A percentile compares a stretch with the other conserved stretches of the same genome.
phyloP scores from a whole-genome alignment of 2,797 vertebrate species.

The Tenualosa ilisha region DNA sequence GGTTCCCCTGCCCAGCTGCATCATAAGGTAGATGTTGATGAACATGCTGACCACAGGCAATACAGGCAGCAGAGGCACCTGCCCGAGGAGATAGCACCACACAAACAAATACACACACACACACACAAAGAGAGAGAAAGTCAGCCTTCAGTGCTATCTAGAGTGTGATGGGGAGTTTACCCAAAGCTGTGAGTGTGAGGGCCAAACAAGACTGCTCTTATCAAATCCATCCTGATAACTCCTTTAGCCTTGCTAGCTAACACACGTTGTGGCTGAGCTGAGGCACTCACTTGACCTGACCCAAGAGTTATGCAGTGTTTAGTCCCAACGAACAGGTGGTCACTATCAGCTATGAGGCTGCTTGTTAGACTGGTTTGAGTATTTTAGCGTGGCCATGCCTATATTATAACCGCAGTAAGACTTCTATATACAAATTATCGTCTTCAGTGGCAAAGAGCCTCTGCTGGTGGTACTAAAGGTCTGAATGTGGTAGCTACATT shows the following conservation, averaged over 20 bases:
- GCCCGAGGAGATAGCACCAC: slow-evolving; percentile 31
- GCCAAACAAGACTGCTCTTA: not conserved
- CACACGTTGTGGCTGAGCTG: not conserved
- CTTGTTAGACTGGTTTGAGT: not conserved
- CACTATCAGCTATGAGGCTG: slow-evolving; percentile 2
- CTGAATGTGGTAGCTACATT: not conserved
- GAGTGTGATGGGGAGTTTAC: not conserved
- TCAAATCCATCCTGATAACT: not conserved
- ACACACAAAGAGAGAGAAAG: not conserved
- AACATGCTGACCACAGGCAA: slow-evolving; percentile 90
- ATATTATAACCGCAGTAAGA: not conserved
- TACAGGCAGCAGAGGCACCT: slow-evolving; percentile 92
- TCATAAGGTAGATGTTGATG: slow-evolving; percentile 96
- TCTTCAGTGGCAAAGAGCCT: not conserved
- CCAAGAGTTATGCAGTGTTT: slow-evolving; percentile 1
- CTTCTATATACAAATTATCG: not conserved
- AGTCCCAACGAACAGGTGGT: not conserved
- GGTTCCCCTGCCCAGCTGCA: slow-evolving; percentile 89
- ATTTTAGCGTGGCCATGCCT: not conserved
- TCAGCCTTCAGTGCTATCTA: not conserved
- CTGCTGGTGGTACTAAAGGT: not conserved
- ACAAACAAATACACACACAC: slow-evolving; percentile 5
- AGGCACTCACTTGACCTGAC: not conserved
- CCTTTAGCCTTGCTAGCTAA: not conserved
- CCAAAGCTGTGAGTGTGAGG: not conserved